phyloP scores from a whole-genome alignment of 2,888 invertebrate genomes.

The Pterostichus niger region DNA sequence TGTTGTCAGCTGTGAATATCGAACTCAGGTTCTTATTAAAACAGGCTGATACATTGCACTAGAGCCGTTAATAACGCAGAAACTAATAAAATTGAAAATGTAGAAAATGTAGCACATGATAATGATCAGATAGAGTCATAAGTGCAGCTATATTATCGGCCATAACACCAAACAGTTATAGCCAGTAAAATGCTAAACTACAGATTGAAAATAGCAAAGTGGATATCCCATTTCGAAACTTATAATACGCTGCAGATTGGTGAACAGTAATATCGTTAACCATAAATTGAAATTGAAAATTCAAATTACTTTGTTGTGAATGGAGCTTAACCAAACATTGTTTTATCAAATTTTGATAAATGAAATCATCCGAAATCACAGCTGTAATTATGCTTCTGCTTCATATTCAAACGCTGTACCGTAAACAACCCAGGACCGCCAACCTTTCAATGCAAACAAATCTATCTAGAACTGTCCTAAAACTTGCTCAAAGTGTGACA shows the following conservation, averaged over 20 bases:
- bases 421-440: not conserved
- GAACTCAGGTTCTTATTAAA: no score
- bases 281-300: constrained; percentile 19
- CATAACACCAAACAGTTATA: not conserved
- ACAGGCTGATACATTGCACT: no score
- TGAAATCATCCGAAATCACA: constrained; percentile 30
- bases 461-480: constrained; percentile 20
- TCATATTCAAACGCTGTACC: constrained; percentile 21
- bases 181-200: not conserved
- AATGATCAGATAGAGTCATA: not conserved
- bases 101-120: not conserved
- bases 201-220: not conserved
- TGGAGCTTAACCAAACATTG: constrained; percentile 12
- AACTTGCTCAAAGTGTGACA: constrained; percentile 38
- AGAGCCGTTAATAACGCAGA: not conserved
- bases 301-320: constrained; percentile 25
- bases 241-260: not conserved
- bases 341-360: constrained; percentile 32
- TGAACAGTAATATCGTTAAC: not conserved
- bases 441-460: constrained; percentile 38
- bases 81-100: not conserved
- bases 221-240: not conserved
- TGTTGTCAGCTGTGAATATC: no score
- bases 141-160: not conserved
- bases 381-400: constrained; percentile 34